Evolutionary conservation across 2,797 vertebrate species (phyloP), one percentile per base, ranked within the genome.

Genomic region (Limosa lapponica): DNA sequence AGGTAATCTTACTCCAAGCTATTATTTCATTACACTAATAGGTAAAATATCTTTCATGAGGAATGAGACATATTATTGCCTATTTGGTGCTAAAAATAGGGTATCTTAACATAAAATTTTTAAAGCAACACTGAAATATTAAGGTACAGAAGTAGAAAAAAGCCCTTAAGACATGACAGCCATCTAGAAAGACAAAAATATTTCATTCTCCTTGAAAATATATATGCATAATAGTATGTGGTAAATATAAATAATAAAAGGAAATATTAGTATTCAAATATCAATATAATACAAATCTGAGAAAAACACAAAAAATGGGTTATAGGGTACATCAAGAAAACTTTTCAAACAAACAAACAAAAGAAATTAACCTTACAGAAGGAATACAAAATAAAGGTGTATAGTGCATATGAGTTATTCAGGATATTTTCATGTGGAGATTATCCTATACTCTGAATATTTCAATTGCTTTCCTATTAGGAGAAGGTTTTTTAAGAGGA

Each of bases 51-150:
- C 80, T 67, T 89, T 94, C 87, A 88, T 85, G 90, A 77, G 59
- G 54, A 87, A 57, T 8, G 17, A 97, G 87, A 83, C 46, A 39
- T 83, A 58, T 93, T 95, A 83, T 97, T 93, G 75, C 92, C 79
- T 84, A 86, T 96, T 96, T 96, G 43, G 78, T 80, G 69, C 71
- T 54, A 89, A 90, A 95, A 95, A 87, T 72, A 66, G 82, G 51
- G 65, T 89, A 69, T 86, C 44, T 67, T 93, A 90, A 16, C 75
- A 87, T 87, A 80, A 93, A 95, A 90, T 39, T 93, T 96, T 87
- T 70, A 95, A 84, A 59, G 37, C 41, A 85, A 86, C 51, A 41
- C 67, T 89, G 52, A 96, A 93, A 66, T 92, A 64, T 84, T 96
- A 57, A 94, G 82, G 48, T 92, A 66, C 30, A 65, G 61, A 95